These are phyloP conservation scores for Ailurus styani DNA, from an alignment of 2,113 vertebrate species.

Conservation along the genomic window DNA sequence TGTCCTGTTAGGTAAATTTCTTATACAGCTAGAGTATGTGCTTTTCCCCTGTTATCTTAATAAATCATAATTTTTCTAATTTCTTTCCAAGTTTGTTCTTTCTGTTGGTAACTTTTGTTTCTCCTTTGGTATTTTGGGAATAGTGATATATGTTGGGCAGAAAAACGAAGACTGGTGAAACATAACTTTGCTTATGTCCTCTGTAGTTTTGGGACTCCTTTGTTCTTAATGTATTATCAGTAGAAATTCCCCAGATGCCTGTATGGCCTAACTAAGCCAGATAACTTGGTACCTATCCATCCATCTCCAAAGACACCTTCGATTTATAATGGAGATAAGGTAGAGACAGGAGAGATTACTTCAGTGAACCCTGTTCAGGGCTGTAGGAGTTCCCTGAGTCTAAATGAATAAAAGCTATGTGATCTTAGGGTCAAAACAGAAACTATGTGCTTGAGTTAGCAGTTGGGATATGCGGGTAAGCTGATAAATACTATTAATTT, in stretches of 20 bases:
- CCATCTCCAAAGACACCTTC: conserved; percentile 6
- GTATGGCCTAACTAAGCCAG: background rate
- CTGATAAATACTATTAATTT: background rate
- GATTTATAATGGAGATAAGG: conserved; percentile 35
- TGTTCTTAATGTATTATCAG: conserved; percentile 19
- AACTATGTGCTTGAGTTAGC: background rate
- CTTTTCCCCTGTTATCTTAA: background rate
- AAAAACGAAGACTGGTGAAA: background rate
- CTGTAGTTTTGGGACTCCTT: background rate
- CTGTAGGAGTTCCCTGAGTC: background rate
- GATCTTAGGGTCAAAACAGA: conserved; percentile 26
- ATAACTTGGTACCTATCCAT: conserved; percentile 4
- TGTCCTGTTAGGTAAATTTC: background rate
- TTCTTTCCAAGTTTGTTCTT: background rate
- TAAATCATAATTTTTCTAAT: background rate
- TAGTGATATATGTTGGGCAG: background rate
- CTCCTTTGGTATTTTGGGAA: background rate
- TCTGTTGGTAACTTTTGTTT: background rate
- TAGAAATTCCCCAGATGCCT: conserved; percentile 22
- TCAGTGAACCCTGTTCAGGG: background rate
- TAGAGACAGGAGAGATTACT: conserved; percentile 17
- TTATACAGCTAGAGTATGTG: background rate
- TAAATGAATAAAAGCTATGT: conserved; percentile 3
- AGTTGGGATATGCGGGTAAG: background rate
- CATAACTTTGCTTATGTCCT: background rate